Conservation (phyloP, 2,888 invertebrate genomes). For the Steinernema scapterisci region DNA sequence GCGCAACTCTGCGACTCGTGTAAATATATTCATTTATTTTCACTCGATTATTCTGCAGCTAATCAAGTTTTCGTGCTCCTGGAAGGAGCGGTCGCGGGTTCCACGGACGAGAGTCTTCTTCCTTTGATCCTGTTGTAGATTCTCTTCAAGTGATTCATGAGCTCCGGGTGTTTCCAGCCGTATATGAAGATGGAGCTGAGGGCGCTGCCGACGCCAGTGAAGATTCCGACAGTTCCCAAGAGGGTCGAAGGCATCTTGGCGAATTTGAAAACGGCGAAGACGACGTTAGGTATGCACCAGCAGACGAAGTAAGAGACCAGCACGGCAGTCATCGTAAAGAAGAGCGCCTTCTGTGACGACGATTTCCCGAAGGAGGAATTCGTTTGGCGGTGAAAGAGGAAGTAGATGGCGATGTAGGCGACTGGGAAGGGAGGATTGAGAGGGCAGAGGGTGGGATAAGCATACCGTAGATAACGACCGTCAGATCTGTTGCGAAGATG, state of each 20-base stretch:
- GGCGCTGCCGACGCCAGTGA: conserved; percentile 1
- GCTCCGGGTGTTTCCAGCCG: conserved; percentile 18
- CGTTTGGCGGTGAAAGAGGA: not conserved
- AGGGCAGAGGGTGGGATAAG: not conserved
- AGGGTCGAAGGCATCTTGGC: not conserved
- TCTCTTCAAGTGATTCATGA: not conserved
- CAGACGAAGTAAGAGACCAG: conserved; percentile 20
- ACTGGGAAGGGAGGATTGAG: not conserved
- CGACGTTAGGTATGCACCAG: conserved; percentile 2
- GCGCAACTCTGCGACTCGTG: too few species aligned
- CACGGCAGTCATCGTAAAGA: not conserved
- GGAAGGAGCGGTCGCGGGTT: too few species aligned
- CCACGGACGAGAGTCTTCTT: too few species aligned
- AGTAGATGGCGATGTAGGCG: conserved; percentile 4
- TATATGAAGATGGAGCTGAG: conserved; percentile 12
- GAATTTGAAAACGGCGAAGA: conserved; percentile 16
- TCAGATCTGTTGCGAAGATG: not conserved
- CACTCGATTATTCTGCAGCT: too few species aligned
- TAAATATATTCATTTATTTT: too few species aligned
- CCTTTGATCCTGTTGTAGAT: not conserved
- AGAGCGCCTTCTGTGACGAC: not conserved
- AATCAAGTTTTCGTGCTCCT: too few species aligned
- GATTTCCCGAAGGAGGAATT: not conserved
- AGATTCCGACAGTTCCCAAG: not conserved
- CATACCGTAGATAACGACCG: not conserved